Conservation (phyloP, 2,888 invertebrate genomes). For the Lasiommata megera region DNA sequence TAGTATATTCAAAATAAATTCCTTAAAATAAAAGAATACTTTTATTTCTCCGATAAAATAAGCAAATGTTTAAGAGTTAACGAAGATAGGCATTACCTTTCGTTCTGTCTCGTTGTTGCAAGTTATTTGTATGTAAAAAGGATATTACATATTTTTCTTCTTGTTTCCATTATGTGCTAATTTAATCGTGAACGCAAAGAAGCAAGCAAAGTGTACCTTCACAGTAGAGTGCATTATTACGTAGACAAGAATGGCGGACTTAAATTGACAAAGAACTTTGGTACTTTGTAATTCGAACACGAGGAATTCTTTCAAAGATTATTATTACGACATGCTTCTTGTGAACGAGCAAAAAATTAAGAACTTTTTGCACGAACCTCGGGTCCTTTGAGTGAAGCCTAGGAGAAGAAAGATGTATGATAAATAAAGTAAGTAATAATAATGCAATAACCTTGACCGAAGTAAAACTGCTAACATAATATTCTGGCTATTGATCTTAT, state of each 20-base stretch:
- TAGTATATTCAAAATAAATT: neutral
- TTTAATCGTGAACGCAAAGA: conserved; percentile 44
- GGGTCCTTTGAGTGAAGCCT: no score
- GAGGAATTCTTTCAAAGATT: conserved; percentile 26
- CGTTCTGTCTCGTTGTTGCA: conserved; percentile 2
- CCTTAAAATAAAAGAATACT: neutral
- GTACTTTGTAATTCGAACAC: conserved; percentile 27
- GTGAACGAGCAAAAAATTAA: conserved; percentile 22
- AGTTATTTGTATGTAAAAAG: conserved; percentile 21
- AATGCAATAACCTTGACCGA: no score
- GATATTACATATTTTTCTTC: conserved; percentile 49
- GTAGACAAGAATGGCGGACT: conserved; percentile 35
- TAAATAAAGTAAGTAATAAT: no score
- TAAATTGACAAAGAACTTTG: conserved; percentile 54
- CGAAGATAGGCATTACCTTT: conserved; percentile 11
- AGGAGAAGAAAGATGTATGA: no score
- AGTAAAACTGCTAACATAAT: no score
- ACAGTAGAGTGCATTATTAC: conserved; percentile 36
- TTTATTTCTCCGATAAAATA: neutral
- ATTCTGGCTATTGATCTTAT: no score
- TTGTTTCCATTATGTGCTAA: conserved; percentile 47
- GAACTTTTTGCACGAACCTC: neutral
- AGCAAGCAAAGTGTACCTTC: conserved; percentile 36
- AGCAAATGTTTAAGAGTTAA: neutral
- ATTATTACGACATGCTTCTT: conserved; percentile 27